Percentiles rank a stretch among this genome's conserved stretches.
Conservation (phyloP, 2,113 vertebrate genomes). For the Syrmaticus mikado region DNA sequence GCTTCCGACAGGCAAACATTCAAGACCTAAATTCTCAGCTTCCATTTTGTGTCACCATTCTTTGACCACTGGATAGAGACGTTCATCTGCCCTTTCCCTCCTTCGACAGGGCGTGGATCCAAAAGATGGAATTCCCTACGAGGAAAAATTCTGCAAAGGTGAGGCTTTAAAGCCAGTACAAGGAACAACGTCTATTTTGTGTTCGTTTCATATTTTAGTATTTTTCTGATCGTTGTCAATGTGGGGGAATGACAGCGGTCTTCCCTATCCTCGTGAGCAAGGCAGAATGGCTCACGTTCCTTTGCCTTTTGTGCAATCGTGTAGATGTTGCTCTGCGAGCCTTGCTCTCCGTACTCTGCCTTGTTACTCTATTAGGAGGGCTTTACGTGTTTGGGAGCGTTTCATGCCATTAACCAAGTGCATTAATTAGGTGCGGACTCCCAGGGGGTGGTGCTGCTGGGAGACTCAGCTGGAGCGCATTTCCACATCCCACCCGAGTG, state of each 20-base stretch:
- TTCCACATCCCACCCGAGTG: conserved; percentile 82
- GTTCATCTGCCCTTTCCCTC: not conserved
- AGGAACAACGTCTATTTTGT: not conserved
- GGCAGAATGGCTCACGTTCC: not conserved
- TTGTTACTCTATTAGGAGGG: not conserved
- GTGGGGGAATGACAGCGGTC: not conserved
- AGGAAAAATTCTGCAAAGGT: conserved; percentile 86
- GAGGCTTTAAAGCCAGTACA: not conserved
- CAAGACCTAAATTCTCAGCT: not conserved
- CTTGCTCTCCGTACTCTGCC: not conserved
- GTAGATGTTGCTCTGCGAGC: not conserved
- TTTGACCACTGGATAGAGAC: not conserved
- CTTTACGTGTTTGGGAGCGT: not conserved
- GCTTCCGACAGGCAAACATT: not conserved
- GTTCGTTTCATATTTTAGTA: not conserved
- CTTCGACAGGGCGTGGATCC: conserved; percentile 78
- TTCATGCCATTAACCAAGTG: not conserved
- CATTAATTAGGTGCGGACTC: conserved; percentile 72
- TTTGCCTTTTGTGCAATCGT: not conserved
- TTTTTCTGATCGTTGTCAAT: not conserved
- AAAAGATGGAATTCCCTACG: conserved; percentile 79
- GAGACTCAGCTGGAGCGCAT: conserved; percentile 80
- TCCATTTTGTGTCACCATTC: not conserved
- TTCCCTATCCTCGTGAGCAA: not conserved
- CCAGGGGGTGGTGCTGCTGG: conserved; percentile 77